phyloP scores from a whole-genome alignment of 2,797 vertebrate species.

The Sternotherus odoratus region DNA sequence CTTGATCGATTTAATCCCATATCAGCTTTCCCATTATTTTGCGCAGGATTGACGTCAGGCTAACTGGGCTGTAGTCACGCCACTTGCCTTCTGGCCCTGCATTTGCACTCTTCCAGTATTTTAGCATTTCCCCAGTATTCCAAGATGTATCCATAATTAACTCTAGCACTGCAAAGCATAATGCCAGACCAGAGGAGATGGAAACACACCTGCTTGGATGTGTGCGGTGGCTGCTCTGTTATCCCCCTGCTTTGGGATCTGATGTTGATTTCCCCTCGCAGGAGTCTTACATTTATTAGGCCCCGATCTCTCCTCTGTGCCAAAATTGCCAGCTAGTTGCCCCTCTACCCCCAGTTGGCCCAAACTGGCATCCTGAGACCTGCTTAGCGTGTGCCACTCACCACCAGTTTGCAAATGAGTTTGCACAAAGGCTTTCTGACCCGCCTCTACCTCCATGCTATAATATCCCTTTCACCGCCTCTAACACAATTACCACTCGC shows the following conservation, averaged over 20 bases:
- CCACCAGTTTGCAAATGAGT: not conserved
- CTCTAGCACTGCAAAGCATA: not conserved
- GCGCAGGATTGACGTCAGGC: constrained; percentile 27
- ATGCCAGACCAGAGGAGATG: not conserved
- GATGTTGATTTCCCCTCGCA: not conserved
- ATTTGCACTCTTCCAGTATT: fast-evolving
- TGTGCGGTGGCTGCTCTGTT: not conserved
- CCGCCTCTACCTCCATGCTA: not conserved
- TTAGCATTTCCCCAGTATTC: not conserved
- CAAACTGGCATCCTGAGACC: not conserved
- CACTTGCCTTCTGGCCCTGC: fast-evolving
- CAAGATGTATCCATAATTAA: not conserved
- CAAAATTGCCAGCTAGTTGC: not conserved
- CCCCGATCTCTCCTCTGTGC: not conserved
- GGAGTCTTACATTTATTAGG: not conserved
- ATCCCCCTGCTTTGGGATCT: not conserved
- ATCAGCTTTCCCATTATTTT: constrained; percentile 12
- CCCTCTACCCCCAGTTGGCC: fast-evolving
- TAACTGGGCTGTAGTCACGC: constrained; percentile 29
- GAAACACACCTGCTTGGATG: fast-evolving
- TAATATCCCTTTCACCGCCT: not conserved
- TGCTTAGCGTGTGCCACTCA: not conserved
- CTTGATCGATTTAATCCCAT: constrained; percentile 41
- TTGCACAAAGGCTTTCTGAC: not conserved
- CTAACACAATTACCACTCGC: not conserved